Base-by-base conservation (phyloP, 2,113 vertebrate genomes). In the Atlantisia rogersi region DNA sequence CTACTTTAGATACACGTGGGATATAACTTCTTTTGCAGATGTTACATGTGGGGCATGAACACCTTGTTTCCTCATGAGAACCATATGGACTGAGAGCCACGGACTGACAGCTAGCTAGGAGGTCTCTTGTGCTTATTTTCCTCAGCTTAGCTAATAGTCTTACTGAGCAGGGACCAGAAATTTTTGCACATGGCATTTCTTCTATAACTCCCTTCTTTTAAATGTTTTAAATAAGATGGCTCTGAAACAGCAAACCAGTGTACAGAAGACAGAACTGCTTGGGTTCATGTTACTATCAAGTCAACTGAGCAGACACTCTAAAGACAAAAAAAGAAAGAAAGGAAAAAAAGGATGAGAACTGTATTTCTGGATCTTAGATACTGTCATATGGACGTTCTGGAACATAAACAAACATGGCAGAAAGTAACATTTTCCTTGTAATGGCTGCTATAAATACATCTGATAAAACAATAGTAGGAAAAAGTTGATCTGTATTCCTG, bases 401-500 rank as follows among this genome's bases (percentile, higher is more conserved):
- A 95, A 86, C 46, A 88, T n/a, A 92, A 90, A 93, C 71, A 92
- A 84, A 85, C 67, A 85, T 12, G 15, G 64, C 69, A 87, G 37
- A 86, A 58, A 58, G 73, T 75, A 89, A 94, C 26, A 79, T 74
- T 97, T 95, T 95, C 83, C 92, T 88, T 60, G 12, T 29, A 70
- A 81, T 9, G 9, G 20, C 35, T 88, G 77, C 86, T 87, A 96
- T 86, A 97, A 97, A 97, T 96, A 95, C 24, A 5, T 65, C 86
- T 37, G 42, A 67, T 87, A 83, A 93, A 97, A 98, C 96, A 98
- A 98, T 97, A 95, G 94, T 90, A 97, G 96, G 96, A 98, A 98
- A 94, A 96, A 96, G 94, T 55, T 94, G 82, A 94, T 77, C 53
- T 50, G 39, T 68, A 88, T 94, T 83, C 44, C 16, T 29, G 21